phyloP scores from a whole-genome alignment of 1,140 invertebrate genomes.

The Hermetia illucens region DNA sequence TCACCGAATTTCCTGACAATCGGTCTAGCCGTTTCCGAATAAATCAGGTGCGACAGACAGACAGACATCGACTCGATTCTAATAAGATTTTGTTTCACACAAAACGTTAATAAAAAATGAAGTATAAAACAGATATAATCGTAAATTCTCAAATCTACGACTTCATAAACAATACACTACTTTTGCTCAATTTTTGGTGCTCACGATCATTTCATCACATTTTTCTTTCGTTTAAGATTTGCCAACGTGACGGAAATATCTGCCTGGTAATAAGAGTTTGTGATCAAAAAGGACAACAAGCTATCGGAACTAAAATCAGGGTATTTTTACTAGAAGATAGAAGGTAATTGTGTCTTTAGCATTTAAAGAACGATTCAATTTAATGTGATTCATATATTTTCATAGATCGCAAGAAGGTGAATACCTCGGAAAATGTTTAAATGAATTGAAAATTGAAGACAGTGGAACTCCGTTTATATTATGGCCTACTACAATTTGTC shows the following conservation, averaged over 20 bases:
- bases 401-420: conserved; percentile 25
- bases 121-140: not conserved
- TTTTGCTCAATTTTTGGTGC: no score
- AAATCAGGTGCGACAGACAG: no score
- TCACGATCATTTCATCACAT: not conserved
- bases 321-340: conserved; percentile 38
- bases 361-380: not conserved
- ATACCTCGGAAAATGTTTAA: conserved; percentile 15
- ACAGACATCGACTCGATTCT: no score
- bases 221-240: conserved; percentile 32
- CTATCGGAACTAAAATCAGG: conserved; percentile 39
- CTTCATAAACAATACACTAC: not conserved
- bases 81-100: not conserved
- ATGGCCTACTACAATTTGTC: conserved; percentile 48
- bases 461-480: conserved; percentile 36
- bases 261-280: conserved; percentile 46
- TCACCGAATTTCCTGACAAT: no score
- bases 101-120: not conserved
- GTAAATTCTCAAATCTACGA: not conserved
- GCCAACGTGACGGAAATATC: conserved; percentile 41
- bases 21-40: no score
- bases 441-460: conserved; percentile 25
- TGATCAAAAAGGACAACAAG: conserved; percentile 39
- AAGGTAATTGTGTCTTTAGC: conserved; percentile 13
- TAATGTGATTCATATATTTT: not conserved